Evolutionary conservation across 2,113 vertebrate genomes (phyloP).

Genomic region (Danio rerio): DNA sequence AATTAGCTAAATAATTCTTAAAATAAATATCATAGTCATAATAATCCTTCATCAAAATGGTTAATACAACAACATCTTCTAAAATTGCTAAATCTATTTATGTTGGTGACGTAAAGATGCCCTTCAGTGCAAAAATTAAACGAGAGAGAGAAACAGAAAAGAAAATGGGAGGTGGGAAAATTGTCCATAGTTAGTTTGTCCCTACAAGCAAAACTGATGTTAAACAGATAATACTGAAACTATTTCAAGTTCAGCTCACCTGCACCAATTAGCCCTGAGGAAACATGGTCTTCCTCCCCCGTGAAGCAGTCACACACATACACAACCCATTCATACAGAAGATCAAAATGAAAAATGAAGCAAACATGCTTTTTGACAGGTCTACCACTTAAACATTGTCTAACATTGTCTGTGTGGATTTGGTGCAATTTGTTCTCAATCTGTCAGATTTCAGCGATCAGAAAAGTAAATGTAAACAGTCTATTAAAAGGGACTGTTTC

Average conservation of each 20-base stretch:
- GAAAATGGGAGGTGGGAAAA: not conserved
- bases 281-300: not conserved
- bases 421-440: slow-evolving; percentile 70
- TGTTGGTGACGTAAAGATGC: slow-evolving; percentile 6
- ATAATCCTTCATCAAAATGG: too few relatives aligned
- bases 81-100: not conserved
- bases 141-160: not conserved
- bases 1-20: too few relatives aligned
- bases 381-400: slow-evolving; percentile 63
- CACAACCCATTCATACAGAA: slow-evolving; percentile 11
- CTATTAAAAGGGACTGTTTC: too few relatives aligned
- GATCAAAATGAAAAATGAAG: slow-evolving; percentile 56
- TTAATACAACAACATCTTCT: too few relatives aligned
- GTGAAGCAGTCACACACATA: not conserved
- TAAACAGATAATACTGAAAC: slow-evolving; percentile 64
- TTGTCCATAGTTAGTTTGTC: not conserved
- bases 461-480: not conserved
- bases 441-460: slow-evolving; percentile 48
- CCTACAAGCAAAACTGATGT: slow-evolving; percentile 35
- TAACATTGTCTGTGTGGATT: slow-evolving; percentile 67
- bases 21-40: too few relatives aligned
- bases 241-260: slow-evolving; percentile 57
- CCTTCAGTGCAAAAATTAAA: not conserved
- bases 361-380: slow-evolving; percentile 68
- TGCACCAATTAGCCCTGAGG: slow-evolving; percentile 40